Percentiles rank a stretch among this genome's conserved stretches.
These are phyloP conservation scores for Lagria hirta DNA, from an alignment of 2,888 invertebrate species.

Conservation along the genomic window DNA sequence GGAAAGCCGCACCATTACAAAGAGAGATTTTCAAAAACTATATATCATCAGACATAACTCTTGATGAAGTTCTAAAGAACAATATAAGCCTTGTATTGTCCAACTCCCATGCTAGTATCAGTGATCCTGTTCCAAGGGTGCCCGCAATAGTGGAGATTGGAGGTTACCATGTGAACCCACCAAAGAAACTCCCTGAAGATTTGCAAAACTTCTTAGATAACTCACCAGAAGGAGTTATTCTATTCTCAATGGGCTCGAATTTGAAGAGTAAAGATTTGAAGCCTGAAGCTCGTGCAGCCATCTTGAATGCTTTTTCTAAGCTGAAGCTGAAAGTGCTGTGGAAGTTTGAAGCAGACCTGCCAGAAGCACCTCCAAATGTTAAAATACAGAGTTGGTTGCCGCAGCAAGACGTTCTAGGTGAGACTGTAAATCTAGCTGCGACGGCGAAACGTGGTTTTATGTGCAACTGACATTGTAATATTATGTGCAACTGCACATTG, in stretches of 20 bases:
- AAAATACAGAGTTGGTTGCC: slow-evolving; percentile 51
- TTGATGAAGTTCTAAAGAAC: slow-evolving; percentile 38
- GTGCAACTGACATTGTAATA: no score
- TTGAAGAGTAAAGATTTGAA: slow-evolving; percentile 46
- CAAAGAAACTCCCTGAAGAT: slow-evolving; percentile 37
- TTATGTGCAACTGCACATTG: no score
- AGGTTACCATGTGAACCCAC: slow-evolving; percentile 54
- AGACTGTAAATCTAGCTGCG: no score
- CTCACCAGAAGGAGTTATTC: slow-evolving; percentile 41
- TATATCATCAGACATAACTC: slow-evolving; percentile 35
- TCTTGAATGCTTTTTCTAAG: slow-evolving; percentile 47
- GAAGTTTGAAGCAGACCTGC: slow-evolving; percentile 52
- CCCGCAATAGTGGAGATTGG: slow-evolving; percentile 62
- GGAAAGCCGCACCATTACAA: slow-evolving; percentile 32
- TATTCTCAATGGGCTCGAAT: slow-evolving; percentile 53
- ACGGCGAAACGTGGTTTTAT: no score
- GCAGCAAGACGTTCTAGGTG: slow-evolving; percentile 47
- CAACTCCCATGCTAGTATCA: slow-evolving; percentile 56
- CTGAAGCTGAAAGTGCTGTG: slow-evolving; percentile 52
- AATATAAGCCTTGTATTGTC: slow-evolving; percentile 40
- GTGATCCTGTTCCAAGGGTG: slow-evolving; percentile 54
- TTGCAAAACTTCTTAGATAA: slow-evolving; percentile 34
- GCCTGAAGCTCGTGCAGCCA: slow-evolving; percentile 36
- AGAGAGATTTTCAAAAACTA: slow-evolving; percentile 36
- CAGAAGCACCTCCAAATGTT: slow-evolving; percentile 48